Base-by-base conservation (phyloP, 2,888 invertebrate species). In the Erannis defoliaria region DNA sequence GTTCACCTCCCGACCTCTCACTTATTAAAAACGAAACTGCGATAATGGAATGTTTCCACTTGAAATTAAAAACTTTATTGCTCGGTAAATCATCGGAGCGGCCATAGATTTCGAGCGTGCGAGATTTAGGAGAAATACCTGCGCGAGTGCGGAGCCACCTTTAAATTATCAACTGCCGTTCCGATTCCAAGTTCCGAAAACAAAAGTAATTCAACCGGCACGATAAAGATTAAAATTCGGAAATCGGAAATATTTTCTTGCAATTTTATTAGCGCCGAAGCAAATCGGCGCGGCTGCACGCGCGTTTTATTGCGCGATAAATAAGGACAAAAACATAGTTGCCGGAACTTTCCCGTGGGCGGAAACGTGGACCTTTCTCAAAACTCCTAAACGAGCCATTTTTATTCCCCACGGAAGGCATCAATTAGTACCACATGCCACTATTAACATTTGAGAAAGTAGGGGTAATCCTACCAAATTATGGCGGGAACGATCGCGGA, bases 391-490 rank as follows among this genome's bases (percentile, higher is more conserved):
- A 88, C 75, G 77, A 75, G 82, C 75, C 77, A 80, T 90, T 89
- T 88, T 90, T 88, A 90, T 90, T 89, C 90, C 77, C 81, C 53
- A 29, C 74, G 73, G 84, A 73, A 74, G 74, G 70, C 85, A 85
- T 87, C 89, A 89, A 91, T 92, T 91, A 90, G 87, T 72, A 76
- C 74, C 90, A 90, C 78, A 82, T 91, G 90, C 79, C 76, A 80
- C 84, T 81, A 76, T 81, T 77, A 79, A 81, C 83, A 80, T 83
- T 86, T 84, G 78, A 83, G 80, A 74, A 84, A 82, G 83, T 82
- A 82, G 71, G 77, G 82, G 81, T 79, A 82, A 84, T 84, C 80
- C 81, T 61, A 50, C 64, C 77, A 73, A 77, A 80, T 81, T 85
- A 82, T 76, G 76, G 71, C 73, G 67, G 79, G 80, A 74, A 68